Conservation (phyloP, 2,797 vertebrate genomes). For the Tinamus major region DNA sequence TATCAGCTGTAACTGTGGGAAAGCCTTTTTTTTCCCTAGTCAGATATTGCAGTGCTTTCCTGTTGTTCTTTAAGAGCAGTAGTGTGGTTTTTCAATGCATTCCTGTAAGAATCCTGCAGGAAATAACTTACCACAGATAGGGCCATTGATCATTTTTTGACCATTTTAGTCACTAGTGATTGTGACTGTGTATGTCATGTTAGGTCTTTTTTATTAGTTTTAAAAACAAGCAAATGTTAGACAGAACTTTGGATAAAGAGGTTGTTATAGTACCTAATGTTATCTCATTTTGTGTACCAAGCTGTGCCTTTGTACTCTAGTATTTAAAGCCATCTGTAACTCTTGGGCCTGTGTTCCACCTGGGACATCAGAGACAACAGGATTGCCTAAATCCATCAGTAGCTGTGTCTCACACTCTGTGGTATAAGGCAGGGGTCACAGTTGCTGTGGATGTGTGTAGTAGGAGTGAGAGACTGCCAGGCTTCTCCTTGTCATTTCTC, state of each 20-base stretch:
- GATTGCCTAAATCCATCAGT: fast-evolving
- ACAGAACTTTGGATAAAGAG: not conserved
- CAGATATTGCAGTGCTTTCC: not conserved
- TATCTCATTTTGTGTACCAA: not conserved
- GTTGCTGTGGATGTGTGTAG: not conserved
- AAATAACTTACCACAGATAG: not conserved
- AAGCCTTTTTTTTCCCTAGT: not conserved
- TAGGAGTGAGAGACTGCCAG: not conserved
- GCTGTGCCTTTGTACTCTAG: not conserved
- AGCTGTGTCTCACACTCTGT: fast-evolving
- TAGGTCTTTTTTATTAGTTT: not conserved
- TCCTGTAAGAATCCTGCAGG: not conserved
- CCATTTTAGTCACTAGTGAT: not conserved
- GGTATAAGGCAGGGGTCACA: not conserved
- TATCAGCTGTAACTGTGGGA: not conserved
- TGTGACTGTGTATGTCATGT: not conserved
- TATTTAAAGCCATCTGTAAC: not conserved
- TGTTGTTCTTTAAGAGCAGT: too few species aligned
- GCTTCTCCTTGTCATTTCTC: not conserved
- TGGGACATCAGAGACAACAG: not conserved
- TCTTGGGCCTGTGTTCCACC: not conserved
- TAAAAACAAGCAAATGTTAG: not conserved
- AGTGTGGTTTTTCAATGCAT: not conserved
- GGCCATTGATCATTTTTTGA: not conserved
- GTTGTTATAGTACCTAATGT: not conserved